A percentile compares a stretch with the other conserved stretches of the same genome.
Evolutionary conservation across 2,888 invertebrate genomes (phyloP).

Genomic region (Microdon myrmicae): DNA sequence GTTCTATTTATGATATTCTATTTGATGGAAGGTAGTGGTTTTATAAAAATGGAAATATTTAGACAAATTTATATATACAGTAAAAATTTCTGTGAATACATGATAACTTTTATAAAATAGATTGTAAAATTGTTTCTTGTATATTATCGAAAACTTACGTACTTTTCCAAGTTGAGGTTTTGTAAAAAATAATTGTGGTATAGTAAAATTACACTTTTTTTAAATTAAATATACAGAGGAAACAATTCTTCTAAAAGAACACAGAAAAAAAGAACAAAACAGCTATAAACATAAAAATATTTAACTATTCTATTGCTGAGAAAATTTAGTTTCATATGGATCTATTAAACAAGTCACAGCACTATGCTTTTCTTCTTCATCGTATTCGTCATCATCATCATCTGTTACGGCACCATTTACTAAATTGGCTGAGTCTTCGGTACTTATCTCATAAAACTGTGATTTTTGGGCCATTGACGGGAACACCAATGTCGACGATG

Average conservation of each 20-base stretch:
- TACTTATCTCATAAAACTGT: slow-evolving; percentile 62
- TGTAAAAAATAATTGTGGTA: no score
- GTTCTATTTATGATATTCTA: no score
- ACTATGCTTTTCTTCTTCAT: slow-evolving; percentile 43
- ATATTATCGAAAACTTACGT: no score
- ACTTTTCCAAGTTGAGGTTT: no score
- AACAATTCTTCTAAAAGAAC: background rate
- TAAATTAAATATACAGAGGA: slow-evolving; percentile 7
- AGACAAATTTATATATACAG: no score
- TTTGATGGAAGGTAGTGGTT: no score
- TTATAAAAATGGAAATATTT: no score
- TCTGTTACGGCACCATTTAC: slow-evolving; percentile 55
- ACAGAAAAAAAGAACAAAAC: slow-evolving; percentile 7
- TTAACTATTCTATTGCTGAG: slow-evolving; percentile 5
- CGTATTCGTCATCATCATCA: slow-evolving; percentile 51
- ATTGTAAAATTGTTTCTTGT: no score
- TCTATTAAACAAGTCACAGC: slow-evolving; percentile 32
- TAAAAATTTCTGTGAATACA: no score
- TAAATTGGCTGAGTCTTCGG: slow-evolving; percentile 56
- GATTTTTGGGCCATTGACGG: slow-evolving; percentile 52
- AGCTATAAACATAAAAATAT: slow-evolving; percentile 2
- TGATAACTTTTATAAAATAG: no score
- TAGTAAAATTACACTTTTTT: slow-evolving; percentile 10
- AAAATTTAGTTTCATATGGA: slow-evolving; percentile 22
- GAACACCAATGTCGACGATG: slow-evolving; percentile 26